Percentiles rank a stretch among this genome's conserved stretches.
Evolutionary conservation across 2,888 invertebrate genomes (phyloP).

Genomic region (Hipparchia semele): DNA sequence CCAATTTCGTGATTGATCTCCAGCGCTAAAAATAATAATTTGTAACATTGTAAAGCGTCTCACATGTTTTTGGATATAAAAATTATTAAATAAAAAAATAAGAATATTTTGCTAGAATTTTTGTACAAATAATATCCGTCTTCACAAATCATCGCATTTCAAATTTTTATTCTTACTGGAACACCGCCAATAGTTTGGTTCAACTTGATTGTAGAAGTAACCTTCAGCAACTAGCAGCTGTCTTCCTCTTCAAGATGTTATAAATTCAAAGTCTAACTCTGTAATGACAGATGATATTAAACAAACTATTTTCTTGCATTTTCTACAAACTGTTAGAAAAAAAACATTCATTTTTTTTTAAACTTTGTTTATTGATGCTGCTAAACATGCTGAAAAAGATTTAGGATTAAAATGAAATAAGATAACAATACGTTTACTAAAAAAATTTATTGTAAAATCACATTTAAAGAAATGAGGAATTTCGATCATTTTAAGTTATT

Average conservation of each 20-base stretch:
- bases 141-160: conserved; percentile 4
- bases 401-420: background rate
- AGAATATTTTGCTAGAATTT: too few species aligned
- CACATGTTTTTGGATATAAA: too few species aligned
- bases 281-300: background rate
- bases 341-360: too few species aligned
- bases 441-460: background rate
- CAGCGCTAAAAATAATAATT: conserved; percentile 13
- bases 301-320: too few species aligned
- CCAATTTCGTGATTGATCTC: conserved; percentile 42
- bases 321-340: too few species aligned
- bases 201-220: conserved; percentile 6
- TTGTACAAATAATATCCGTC: background rate
- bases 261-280: background rate
- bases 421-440: background rate
- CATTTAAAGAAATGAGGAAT: background rate
- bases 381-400: background rate
- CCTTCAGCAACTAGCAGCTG: conserved; percentile 2
- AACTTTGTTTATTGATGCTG: too few species aligned
- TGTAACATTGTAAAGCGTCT: too few species aligned
- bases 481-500: too few species aligned
- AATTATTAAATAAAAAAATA: too few species aligned
- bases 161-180: conserved; percentile 7
- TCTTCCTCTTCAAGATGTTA: conserved; percentile 8
- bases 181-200: conserved; percentile 8